Evolutionary conservation across 2,888 invertebrate genomes (phyloP).

Genomic region (Stenolophus ochropezus): DNA sequence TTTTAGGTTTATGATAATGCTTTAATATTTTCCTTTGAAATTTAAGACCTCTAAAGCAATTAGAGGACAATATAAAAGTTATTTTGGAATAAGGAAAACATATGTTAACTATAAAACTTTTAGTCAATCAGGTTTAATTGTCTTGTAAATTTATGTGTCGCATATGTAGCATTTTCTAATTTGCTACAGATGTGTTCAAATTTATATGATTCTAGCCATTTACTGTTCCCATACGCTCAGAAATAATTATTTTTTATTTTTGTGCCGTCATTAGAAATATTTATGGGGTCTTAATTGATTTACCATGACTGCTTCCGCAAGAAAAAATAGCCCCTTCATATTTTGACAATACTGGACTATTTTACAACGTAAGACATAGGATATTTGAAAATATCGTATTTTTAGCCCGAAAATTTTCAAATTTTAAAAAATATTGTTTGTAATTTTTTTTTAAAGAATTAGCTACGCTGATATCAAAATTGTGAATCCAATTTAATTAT

Average conservation of each 20-base stretch:
- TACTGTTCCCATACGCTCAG: slow-evolving; percentile 38
- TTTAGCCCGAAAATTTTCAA: no score
- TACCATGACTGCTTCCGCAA: no score
- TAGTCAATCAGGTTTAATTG: slow-evolving; percentile 56
- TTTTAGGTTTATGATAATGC: slow-evolving; percentile 6
- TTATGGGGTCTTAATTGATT: neutral
- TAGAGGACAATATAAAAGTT: slow-evolving; percentile 45
- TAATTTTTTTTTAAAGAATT: no score
- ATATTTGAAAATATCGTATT: no score
- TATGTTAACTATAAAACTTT: slow-evolving; percentile 57
- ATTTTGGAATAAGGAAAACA: slow-evolving; percentile 49
- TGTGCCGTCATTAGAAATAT: neutral
- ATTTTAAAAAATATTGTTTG: no score
- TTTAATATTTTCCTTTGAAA: neutral
- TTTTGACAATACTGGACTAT: no score
- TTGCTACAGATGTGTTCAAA: slow-evolving; percentile 51
- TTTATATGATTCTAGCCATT: slow-evolving; percentile 47
- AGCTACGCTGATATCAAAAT: no score
- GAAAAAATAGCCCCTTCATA: no score
- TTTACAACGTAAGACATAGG: no score
- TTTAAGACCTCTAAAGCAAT: slow-evolving; percentile 29
- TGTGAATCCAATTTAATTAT: no score
- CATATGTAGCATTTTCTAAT: slow-evolving; percentile 57
- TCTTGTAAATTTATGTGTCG: slow-evolving; percentile 50
- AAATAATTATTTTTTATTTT: slow-evolving; percentile 8